Conservation (phyloP, 2,888 invertebrate species). For the Osedax frankpressi region DNA sequence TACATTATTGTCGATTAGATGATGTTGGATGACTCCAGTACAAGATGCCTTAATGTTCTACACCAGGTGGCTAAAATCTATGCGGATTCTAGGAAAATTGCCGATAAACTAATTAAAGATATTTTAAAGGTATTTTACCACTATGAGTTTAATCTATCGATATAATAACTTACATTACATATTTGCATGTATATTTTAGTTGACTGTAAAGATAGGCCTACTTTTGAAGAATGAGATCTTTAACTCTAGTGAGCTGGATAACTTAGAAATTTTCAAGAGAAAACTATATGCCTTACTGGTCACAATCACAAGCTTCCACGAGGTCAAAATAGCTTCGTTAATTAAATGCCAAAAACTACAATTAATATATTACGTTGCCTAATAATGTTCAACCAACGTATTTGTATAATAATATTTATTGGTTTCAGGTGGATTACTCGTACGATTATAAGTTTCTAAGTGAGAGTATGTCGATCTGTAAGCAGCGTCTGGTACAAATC, state of each 20-base stretch:
- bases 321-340: not conserved
- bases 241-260: not conserved
- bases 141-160: not conserved
- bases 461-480: not conserved
- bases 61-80: not conserved
- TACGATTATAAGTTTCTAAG: not conserved
- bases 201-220: not conserved
- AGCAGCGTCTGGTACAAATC: not conserved
- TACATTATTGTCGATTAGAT: no score
- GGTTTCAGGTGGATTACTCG: not conserved
- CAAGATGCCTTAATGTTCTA: not conserved
- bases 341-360: no score
- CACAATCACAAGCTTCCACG: not conserved
- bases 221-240: not conserved
- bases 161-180: not conserved
- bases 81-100: not conserved
- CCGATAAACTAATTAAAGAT: not conserved
- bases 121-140: not conserved
- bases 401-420: no score
- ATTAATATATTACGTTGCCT: no score
- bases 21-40: not conserved
- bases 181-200: not conserved
- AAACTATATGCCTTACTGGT: not conserved
- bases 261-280: not conserved
- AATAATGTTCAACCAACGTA: no score